Base-by-base conservation (phyloP, 2,888 invertebrate genomes). In the Eumerus sabulonum region DNA sequence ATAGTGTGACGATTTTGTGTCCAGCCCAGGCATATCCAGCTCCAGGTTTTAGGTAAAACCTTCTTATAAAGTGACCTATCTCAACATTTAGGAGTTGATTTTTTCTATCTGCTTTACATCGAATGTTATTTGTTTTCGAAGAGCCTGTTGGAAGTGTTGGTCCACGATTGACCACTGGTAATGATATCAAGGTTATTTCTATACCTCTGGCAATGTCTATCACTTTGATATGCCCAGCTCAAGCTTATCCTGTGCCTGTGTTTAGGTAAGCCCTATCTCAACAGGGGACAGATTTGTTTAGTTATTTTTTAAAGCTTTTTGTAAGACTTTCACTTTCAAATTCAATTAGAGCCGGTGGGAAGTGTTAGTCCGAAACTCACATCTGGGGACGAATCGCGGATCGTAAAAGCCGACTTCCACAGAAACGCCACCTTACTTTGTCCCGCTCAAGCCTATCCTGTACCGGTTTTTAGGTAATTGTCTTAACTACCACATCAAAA, bases 11-110 rank as follows among this genome's bases (percentile, higher is more conserved):
- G 74, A 84, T 93, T 84, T 90, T 92, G 76, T 93, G 93, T 86
- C 92, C 92, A 72, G 92, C 92, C 36, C 92, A 93, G 90, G 93
- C 92, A 84, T 93, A 91, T 90, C 93, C 93, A 84, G 91, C 92
- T 85, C 93, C 93, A 85, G 87, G 90, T 85, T 92, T 91, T 92
- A 92, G 90, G 90, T 90, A 85, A 83, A 57, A 17, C 60, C 56
- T 53, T 54, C 51, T 53, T 48, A 57, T 36, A 5, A 59, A 51
- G 11, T 36, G 40, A 59, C 71, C 72, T 81, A 79, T 83, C 85
- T 83, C 82, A 82, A 72, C 82, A 82, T 42, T 72, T 74, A 14
- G 38, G 19, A 16, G 12, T 36, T 9, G 7, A 18, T 50, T 60
- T 16, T 60, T 16, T 35, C 18, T 9, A 38, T 27, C 27, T 27